These are phyloP conservation scores for Trachymyrmex septentrionalis DNA, from an alignment of 1,140 invertebrate species.

Conservation along the genomic window DNA sequence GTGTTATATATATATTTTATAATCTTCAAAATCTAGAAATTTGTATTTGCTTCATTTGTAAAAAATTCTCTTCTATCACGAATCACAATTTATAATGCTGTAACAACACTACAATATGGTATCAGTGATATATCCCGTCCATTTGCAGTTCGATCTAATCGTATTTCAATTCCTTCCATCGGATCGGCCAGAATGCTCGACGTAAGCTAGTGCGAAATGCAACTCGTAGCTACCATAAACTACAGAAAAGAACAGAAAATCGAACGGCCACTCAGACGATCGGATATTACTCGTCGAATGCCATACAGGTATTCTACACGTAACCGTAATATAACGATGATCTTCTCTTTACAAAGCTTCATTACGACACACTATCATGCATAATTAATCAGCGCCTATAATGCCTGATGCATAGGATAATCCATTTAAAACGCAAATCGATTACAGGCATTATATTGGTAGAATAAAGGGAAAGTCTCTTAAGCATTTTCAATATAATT, in stretches of 20 bases:
- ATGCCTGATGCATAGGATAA: background rate
- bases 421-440: background rate
- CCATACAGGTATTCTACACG: background rate
- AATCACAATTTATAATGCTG: slow-evolving; percentile 30
- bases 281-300: slow-evolving; percentile 37
- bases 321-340: slow-evolving; percentile 8
- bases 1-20: slow-evolving; percentile 4
- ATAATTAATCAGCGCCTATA: slow-evolving; percentile 26
- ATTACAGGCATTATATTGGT: background rate
- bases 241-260: slow-evolving; percentile 41
- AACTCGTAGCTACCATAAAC: slow-evolving; percentile 49
- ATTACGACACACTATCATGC: slow-evolving; percentile 20
- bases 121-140: slow-evolving; percentile 51
- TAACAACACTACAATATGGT: slow-evolving; percentile 21
- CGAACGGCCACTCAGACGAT: slow-evolving; percentile 43
- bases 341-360: slow-evolving; percentile 18
- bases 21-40: background rate
- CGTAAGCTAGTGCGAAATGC: slow-evolving; percentile 55
- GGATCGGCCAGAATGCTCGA: slow-evolving; percentile 19
- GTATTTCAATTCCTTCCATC: slow-evolving; percentile 57
- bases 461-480: background rate
- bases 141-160: slow-evolving; percentile 60
- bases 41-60: slow-evolving; percentile 3
- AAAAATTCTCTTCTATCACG: slow-evolving; percentile 17
- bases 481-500: background rate